Percentiles rank a stretch among this genome's conserved stretches.
These are phyloP conservation scores for Cephalopterus ornatus DNA, from an alignment of 2,113 vertebrate species.

Conservation along the genomic window DNA sequence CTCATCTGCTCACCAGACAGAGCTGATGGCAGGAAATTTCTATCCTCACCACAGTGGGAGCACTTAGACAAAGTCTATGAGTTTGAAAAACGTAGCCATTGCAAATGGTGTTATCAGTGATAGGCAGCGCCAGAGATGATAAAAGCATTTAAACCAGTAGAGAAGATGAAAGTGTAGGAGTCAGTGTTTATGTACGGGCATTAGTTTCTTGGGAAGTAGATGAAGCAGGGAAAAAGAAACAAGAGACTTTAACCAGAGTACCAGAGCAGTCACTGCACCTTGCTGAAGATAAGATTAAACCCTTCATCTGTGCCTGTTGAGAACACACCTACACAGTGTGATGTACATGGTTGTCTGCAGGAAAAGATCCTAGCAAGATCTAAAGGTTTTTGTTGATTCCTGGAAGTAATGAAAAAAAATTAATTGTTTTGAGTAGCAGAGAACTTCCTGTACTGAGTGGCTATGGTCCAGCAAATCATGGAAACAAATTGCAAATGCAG, in stretches of 20 bases:
- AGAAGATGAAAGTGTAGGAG: neutral
- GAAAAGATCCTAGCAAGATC: neutral
- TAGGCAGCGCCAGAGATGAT: neutral
- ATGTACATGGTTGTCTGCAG: neutral
- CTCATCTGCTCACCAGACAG: slow-evolving; percentile 9
- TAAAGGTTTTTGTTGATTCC: neutral
- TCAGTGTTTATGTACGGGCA: neutral
- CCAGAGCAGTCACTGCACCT: neutral
- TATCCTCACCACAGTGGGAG: neutral
- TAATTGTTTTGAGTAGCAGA: neutral
- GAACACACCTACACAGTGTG: neutral
- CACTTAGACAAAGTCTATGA: neutral
- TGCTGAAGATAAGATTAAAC: neutral
- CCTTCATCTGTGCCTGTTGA: neutral
- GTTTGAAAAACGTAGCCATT: neutral
- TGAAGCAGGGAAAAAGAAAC: neutral
- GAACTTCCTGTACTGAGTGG: neutral
- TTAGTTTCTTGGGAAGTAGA: neutral
- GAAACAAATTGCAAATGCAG: neutral
- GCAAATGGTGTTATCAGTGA: neutral
- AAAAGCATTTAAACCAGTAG: neutral
- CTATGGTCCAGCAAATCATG: neutral
- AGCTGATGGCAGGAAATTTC: neutral
- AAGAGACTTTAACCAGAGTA: neutral
- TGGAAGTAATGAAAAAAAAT: neutral